Percentiles rank a stretch among this genome's conserved stretches.
Conservation (phyloP, 2,888 invertebrate genomes). For the Mythimna ferrago region DNA sequence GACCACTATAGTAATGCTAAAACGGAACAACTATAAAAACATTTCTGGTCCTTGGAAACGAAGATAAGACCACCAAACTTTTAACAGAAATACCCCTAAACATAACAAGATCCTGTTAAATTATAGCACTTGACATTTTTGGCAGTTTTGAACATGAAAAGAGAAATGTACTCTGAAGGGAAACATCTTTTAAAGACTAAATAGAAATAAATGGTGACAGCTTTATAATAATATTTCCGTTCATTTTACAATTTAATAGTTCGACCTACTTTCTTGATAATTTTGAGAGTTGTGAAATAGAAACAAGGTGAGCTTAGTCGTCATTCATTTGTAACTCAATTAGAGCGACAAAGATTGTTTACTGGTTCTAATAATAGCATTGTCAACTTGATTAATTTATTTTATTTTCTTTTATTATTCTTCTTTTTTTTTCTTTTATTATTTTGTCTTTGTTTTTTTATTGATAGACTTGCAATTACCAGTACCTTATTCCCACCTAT, state of each 20-base stretch:
- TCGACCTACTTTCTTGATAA: slow-evolving; percentile 22
- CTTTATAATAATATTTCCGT: slow-evolving; percentile 29
- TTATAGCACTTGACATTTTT: slow-evolving; percentile 22
- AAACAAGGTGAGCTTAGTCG: background rate
- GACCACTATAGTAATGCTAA: background rate
- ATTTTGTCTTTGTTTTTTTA: background rate
- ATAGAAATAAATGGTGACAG: slow-evolving; percentile 19
- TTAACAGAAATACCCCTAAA: slow-evolving; percentile 19
- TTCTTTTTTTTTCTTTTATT: too few relatives aligned
- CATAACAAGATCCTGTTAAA: slow-evolving; percentile 29
- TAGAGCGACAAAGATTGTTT: background rate
- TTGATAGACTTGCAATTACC: too few relatives aligned
- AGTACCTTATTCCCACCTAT: too few relatives aligned
- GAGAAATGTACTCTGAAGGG: slow-evolving; percentile 35
- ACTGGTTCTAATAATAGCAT: background rate
- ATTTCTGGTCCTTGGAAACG: background rate
- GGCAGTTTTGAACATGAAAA: slow-evolving; percentile 29
- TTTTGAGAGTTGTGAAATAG: background rate
- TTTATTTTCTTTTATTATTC: too few relatives aligned
- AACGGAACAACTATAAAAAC: slow-evolving; percentile 8
- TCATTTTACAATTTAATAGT: slow-evolving; percentile 28
- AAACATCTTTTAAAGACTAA: slow-evolving; percentile 35
- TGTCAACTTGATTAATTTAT: background rate
- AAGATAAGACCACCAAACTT: background rate
- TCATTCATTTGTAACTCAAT: slow-evolving; percentile 1